Conservation (phyloP, 2,888 invertebrate genomes). For the Zhuqinia jingwanae region DNA sequence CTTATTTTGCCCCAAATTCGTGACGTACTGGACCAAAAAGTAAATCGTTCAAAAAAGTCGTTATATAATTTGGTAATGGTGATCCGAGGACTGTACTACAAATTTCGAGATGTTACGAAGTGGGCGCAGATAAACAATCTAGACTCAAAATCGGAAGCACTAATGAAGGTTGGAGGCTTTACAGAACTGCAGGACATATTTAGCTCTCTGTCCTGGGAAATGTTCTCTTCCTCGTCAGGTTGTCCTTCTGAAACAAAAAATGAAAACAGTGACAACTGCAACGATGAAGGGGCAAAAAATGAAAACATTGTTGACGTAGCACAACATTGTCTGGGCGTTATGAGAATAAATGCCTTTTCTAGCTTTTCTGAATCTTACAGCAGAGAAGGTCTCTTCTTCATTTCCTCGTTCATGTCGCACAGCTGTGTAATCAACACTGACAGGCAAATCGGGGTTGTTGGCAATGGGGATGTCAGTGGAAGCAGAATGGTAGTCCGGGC, state of each 20-base stretch:
- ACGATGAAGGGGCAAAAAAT: background rate
- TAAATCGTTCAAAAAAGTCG: conserved; percentile 38
- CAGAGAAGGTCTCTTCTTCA: conserved; percentile 76
- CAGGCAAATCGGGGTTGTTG: conserved; percentile 67
- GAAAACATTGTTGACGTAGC: conserved; percentile 62
- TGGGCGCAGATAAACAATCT: conserved; percentile 74
- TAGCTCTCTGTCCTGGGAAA: conserved; percentile 66
- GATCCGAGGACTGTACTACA: conserved; percentile 68
- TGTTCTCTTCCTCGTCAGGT: conserved; percentile 52
- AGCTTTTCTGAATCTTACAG: conserved; percentile 59
- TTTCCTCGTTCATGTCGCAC: conserved; percentile 77
- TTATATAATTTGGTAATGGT: conserved; percentile 70
- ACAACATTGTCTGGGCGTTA: conserved; percentile 69
- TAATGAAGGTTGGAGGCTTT: conserved; percentile 68
- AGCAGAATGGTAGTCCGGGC: conserved; percentile 73
- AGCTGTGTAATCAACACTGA: conserved; percentile 76
- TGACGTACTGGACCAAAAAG: conserved; percentile 8
- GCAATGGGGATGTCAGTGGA: background rate
- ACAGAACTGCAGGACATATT: conserved; percentile 55
- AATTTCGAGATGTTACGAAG: conserved; percentile 49
- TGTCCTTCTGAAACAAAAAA: conserved; percentile 25
- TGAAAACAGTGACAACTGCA: background rate
- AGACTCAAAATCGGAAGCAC: conserved; percentile 70
- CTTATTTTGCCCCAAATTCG: conserved; percentile 60
- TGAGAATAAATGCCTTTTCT: conserved; percentile 77